These are phyloP conservation scores for Trachelus iudaicus DNA, from an alignment of 2,888 invertebrate species.

Conservation along the genomic window DNA sequence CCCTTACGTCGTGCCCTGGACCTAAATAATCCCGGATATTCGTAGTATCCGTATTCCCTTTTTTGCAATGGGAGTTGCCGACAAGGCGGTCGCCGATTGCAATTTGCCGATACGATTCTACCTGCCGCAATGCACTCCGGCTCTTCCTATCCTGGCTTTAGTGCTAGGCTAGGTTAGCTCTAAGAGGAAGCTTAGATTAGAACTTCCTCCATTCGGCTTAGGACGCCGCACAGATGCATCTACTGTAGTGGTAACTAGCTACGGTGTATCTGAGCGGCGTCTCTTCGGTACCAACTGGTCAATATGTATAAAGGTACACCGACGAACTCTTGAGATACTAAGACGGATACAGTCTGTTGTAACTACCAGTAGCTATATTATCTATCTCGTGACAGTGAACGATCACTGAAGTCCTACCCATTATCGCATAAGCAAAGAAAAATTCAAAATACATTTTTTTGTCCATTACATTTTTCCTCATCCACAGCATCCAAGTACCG, in stretches of 20 bases:
- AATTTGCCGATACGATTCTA: conserved; percentile 62
- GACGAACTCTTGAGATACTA: conserved; percentile 22
- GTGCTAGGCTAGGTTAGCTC: conserved; percentile 19
- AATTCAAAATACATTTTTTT: neutral
- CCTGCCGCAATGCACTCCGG: conserved; percentile 44
- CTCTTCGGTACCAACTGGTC: conserved; percentile 35
- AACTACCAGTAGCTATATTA: conserved; percentile 33
- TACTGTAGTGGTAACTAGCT: conserved; percentile 35
- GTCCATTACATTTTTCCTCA: neutral
- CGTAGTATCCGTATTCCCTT: conserved; percentile 31
- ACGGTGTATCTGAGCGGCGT: conserved; percentile 38
- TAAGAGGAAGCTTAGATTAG: neutral
- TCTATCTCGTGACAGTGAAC: conserved; percentile 10
- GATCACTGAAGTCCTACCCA: neutral
- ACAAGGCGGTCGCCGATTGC: conserved; percentile 59
- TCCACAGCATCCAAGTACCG: neutral
- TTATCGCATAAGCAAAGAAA: neutral
- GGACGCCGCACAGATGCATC: conserved; percentile 38
- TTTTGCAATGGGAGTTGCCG: conserved; percentile 47
- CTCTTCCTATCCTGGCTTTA: conserved; percentile 5
- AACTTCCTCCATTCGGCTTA: neutral
- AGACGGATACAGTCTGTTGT: conserved; percentile 27
- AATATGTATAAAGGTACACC: conserved; percentile 34
- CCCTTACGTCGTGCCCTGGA: conserved; percentile 26
- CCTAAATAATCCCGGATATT: conserved; percentile 44